Evolutionary conservation across 2,888 invertebrate species (phyloP).

Genomic region (Brachylomia viminalis): DNA sequence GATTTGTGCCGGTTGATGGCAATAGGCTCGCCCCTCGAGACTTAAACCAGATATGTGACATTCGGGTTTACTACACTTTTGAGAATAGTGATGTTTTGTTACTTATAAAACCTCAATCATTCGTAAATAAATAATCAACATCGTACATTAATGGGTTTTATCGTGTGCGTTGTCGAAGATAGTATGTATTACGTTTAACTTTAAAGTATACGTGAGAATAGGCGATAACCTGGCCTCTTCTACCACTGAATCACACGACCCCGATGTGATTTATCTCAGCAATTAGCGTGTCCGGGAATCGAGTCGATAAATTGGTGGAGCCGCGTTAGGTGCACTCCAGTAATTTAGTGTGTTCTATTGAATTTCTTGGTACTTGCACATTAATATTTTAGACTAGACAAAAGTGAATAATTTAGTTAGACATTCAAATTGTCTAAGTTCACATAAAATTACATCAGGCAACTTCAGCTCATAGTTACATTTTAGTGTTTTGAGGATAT

Average conservation of each 20-base stretch:
- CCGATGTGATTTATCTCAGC: slow-evolving; percentile 80
- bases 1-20: background rate
- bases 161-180: slow-evolving; percentile 23
- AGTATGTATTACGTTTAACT: slow-evolving; percentile 44
- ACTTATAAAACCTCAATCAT: background rate
- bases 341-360: slow-evolving; percentile 48
- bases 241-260: slow-evolving; percentile 78
- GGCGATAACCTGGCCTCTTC: slow-evolving; percentile 79
- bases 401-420: background rate
- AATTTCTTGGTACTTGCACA: slow-evolving; percentile 43
- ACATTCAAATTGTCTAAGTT: background rate
- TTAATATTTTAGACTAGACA: slow-evolving; percentile 22
- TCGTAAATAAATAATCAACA: slow-evolving; percentile 6
- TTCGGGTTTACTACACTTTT: background rate
- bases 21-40: background rate
- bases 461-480: background rate
- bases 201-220: slow-evolving; percentile 64
- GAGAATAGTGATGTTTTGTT: background rate
- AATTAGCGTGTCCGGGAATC: slow-evolving; percentile 78
- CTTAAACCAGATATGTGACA: background rate
- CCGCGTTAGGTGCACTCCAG: slow-evolving; percentile 46
- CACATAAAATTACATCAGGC: background rate
- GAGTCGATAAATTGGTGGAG: slow-evolving; percentile 69
- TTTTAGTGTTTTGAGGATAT: background rate
- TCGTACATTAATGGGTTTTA: slow-evolving; percentile 49